Percentiles rank a stretch among this genome's conserved stretches.
These are phyloP conservation scores for Maniola jurtina DNA, from an alignment of 1,140 invertebrate genomes.

Conservation along the genomic window DNA sequence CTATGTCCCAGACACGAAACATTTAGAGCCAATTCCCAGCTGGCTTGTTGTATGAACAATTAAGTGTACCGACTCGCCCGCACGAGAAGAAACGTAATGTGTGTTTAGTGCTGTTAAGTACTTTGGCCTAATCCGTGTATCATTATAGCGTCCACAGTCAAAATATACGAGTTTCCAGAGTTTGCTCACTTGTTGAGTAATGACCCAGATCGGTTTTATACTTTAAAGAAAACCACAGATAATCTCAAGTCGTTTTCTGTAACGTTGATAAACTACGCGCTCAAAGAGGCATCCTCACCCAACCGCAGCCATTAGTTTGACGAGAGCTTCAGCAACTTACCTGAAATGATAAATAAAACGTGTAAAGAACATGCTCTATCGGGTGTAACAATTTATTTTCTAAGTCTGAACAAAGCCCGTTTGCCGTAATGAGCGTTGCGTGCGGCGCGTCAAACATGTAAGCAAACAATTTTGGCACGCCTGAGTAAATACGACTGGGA, in stretches of 20 bases:
- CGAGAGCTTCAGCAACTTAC: constrained; percentile 59
- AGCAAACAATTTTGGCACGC: constrained; percentile 77
- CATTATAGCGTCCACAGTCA: constrained; percentile 25
- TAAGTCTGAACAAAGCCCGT: constrained; percentile 75
- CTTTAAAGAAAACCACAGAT: constrained; percentile 19
- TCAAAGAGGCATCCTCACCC: constrained; percentile 61
- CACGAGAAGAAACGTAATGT: constrained; percentile 68
- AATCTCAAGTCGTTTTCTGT: constrained; percentile 24
- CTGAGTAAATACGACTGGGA: constrained; percentile 76
- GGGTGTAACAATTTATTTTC: constrained; percentile 73
- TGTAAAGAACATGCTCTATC: constrained; percentile 69
- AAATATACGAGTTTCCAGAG: constrained; percentile 17
- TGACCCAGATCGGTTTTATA: constrained; percentile 21
- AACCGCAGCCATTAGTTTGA: constrained; percentile 52
- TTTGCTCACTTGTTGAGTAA: constrained; percentile 42
- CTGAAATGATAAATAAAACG: constrained; percentile 73
- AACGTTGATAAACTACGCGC: constrained; percentile 39
- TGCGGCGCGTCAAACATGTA: constrained; percentile 77
- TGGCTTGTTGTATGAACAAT: constrained; percentile 76
- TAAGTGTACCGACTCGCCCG: constrained; percentile 65
- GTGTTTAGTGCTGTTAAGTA: constrained; percentile 53
- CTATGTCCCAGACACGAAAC: constrained; percentile 63
- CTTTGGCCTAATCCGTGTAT: constrained; percentile 26
- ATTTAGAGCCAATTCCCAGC: constrained; percentile 72
- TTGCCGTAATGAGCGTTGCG: constrained; percentile 75